Base-by-base conservation (phyloP, 2,113 vertebrate species). In the Oreochromis aureus region DNA sequence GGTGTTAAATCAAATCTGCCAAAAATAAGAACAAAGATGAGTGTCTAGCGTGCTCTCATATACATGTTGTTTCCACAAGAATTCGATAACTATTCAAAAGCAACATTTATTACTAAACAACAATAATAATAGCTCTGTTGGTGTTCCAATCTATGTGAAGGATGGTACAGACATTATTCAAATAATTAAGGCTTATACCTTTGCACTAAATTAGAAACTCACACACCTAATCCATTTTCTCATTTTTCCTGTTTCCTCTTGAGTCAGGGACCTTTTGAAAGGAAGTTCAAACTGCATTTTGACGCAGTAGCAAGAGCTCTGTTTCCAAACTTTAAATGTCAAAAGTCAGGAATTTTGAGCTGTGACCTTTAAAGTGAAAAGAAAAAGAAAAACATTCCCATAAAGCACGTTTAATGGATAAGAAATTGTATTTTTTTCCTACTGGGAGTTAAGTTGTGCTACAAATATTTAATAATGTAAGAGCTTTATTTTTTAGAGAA, bases 331-430 rank as follows among this genome's bases (percentile, higher is more conserved):
- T 55, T 80, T 39, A 55, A 79, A 80, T 53, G 51, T 80, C 48
- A 54, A 32, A n/a, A 13, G 10, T 32, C 16, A 55, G 2, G 16
- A 10, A 46, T 15, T 15, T n/a, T 22, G 7, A 78, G n/a, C 27
- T 8, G 46, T 53, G 46, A 71, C 2, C 5, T 44, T 44, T 44
- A 71, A 71, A 71, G 39, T 44, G 7, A 76, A 76, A 18, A 5
- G 18, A 63, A n/a, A 53, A 53, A 53, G 19, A 54, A 19, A 48
- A 76, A 6, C 2, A 48, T 30, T 5, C 24, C 71, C 0, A 19
- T 48, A 30, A 76, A 51, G 1, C 1, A 7, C 19, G 44, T 76
- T 76, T 76, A 51, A 51, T 48, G 15, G 3, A 30, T 30, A 48
- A 10, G 1, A 48, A 48, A 30, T 32, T 10, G 9, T 7, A 22